Evolutionary conservation across 2,888 invertebrate species (phyloP).

Genomic region (Orthonevra nobilis): DNA sequence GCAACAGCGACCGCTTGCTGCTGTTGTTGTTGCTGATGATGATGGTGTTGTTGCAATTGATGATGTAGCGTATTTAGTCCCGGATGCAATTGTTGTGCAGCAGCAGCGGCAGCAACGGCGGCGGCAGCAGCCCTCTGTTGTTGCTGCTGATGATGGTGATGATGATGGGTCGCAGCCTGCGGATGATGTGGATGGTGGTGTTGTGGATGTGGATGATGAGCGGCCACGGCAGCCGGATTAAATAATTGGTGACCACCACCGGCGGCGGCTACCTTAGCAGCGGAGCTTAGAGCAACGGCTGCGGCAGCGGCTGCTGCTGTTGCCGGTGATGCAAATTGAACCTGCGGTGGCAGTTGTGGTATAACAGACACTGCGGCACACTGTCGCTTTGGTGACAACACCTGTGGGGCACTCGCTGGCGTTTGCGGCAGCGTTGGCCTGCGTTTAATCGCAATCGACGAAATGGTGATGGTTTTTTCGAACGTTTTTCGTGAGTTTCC

Average conservation of each 20-base stretch:
- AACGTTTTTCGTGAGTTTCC: constrained; percentile 71
- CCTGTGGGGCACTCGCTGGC: constrained; percentile 81
- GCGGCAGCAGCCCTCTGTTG: constrained; percentile 71
- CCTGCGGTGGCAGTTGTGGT: constrained; percentile 75
- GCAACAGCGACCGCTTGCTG: constrained; percentile 73
- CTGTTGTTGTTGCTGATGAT: constrained; percentile 74
- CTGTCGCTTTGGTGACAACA: constrained; percentile 81
- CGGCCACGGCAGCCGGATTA: constrained; percentile 73
- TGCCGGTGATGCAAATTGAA: constrained; percentile 78
- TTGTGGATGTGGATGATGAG: constrained; percentile 61
- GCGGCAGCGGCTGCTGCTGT: constrained; percentile 76
- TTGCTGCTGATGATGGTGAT: constrained; percentile 59
- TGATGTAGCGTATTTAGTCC: constrained; percentile 78
- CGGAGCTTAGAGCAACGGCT: constrained; percentile 74
- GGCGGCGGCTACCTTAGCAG: constrained; percentile 73
- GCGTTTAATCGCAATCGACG: constrained; percentile 81
- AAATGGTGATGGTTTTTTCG: constrained; percentile 81
- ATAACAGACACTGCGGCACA: constrained; percentile 80
- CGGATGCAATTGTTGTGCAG: constrained; percentile 79
- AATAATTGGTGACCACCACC: constrained; percentile 76
- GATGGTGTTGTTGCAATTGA: constrained; percentile 74
- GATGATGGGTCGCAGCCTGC: constrained; percentile 71
- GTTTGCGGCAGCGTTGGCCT: constrained; percentile 81
- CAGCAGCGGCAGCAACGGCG: constrained; percentile 74
- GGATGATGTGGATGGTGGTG: constrained; percentile 76